A percentile compares a stretch with the other conserved stretches of the same genome.
These are phyloP conservation scores for Panorpa germanica DNA, from an alignment of 2,888 invertebrate species.

Conservation along the genomic window DNA sequence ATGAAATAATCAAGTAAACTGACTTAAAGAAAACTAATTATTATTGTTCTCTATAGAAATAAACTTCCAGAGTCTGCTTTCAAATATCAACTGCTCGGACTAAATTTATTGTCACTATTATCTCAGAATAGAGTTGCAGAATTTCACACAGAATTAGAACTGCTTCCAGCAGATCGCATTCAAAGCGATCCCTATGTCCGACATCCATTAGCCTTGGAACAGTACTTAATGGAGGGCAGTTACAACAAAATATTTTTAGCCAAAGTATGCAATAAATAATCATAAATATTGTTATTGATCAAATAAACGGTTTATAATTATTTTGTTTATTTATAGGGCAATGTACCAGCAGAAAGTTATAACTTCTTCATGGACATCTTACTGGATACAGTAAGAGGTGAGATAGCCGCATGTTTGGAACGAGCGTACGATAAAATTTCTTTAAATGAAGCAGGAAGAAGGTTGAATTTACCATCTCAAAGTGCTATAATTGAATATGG, in stretches of 20 bases:
- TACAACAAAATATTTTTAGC: slow-evolving; percentile 94
- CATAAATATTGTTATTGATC: background rate
- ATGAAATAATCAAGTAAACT: background rate
- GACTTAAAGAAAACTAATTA: too few species aligned
- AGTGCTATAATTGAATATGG: slow-evolving; percentile 68
- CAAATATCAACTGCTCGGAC: slow-evolving; percentile 84
- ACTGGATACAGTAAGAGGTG: slow-evolving; percentile 84
- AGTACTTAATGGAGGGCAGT: slow-evolving; percentile 97
- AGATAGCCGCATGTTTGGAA: slow-evolving; percentile 92
- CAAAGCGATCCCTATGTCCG: slow-evolving; percentile 85
- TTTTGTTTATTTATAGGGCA: slow-evolving; percentile 43
- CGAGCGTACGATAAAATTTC: slow-evolving; percentile 88
- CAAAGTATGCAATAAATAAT: slow-evolving; percentile 29
- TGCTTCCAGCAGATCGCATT: slow-evolving; percentile 78
- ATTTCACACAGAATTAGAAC: slow-evolving; percentile 93
- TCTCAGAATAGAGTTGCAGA: slow-evolving; percentile 95
- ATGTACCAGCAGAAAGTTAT: slow-evolving; percentile 91
- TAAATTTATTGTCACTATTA: slow-evolving; percentile 82
- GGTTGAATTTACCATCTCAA: slow-evolving; percentile 66
- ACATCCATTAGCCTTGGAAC: slow-evolving; percentile 89
- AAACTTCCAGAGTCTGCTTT: slow-evolving; percentile 80
- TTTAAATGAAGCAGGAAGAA: slow-evolving; percentile 68
- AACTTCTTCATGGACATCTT: slow-evolving; percentile 94
- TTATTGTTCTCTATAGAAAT: slow-evolving; percentile 31
- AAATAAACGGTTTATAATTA: slow-evolving; percentile 3